Percentiles rank a stretch among this genome's conserved stretches.
Evolutionary conservation across 2,797 vertebrate genomes (phyloP).

Genomic region (Fistularia tabacaria): DNA sequence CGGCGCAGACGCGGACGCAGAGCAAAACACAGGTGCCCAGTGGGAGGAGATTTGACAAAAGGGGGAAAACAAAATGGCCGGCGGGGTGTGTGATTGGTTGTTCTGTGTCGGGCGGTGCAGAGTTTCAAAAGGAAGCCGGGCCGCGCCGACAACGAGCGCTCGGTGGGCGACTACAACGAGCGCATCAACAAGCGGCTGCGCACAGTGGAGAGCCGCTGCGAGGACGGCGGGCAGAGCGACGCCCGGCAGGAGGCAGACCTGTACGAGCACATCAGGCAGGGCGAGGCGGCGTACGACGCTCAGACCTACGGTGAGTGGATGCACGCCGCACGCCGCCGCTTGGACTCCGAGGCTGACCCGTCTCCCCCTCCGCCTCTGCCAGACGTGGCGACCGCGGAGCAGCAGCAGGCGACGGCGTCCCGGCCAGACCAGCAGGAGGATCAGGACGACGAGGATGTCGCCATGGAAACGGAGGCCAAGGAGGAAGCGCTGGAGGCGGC

Average conservation of each 20-base stretch:
- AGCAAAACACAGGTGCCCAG: conserved; percentile 83
- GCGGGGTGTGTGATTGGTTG: too few species aligned
- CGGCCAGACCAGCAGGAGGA: conserved; percentile 59
- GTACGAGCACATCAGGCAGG: conserved; percentile 86
- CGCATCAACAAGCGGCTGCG: conserved; percentile 85
- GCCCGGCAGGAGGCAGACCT: conserved; percentile 81
- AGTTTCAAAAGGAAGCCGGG: conserved; percentile 96
- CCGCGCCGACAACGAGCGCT: conserved; percentile 85
- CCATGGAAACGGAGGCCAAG: conserved; percentile 80
- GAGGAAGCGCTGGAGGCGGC: conserved; percentile 75
- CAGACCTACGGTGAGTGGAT: conserved; percentile 89
- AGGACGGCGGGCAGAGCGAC: conserved; percentile 49
- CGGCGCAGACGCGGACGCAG: conserved; percentile 80
- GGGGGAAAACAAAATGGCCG: too few species aligned
- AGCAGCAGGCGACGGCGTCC: conserved; percentile 77
- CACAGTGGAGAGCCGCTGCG: conserved; percentile 76
- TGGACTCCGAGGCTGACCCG: too few species aligned
- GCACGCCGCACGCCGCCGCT: not conserved
- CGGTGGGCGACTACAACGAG: conserved; percentile 83
- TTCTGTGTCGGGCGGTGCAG: conserved; percentile 46
- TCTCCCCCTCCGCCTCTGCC: not conserved
- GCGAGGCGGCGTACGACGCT: conserved; percentile 77
- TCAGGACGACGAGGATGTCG: conserved; percentile 70
- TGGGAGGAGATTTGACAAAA: too few species aligned
- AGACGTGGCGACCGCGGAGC: conserved; percentile 91